Percentiles rank a stretch among this genome's conserved stretches.
phyloP scores from a whole-genome alignment of 2,797 vertebrate genomes.

The Tokudaia tokunoshimensis region DNA sequence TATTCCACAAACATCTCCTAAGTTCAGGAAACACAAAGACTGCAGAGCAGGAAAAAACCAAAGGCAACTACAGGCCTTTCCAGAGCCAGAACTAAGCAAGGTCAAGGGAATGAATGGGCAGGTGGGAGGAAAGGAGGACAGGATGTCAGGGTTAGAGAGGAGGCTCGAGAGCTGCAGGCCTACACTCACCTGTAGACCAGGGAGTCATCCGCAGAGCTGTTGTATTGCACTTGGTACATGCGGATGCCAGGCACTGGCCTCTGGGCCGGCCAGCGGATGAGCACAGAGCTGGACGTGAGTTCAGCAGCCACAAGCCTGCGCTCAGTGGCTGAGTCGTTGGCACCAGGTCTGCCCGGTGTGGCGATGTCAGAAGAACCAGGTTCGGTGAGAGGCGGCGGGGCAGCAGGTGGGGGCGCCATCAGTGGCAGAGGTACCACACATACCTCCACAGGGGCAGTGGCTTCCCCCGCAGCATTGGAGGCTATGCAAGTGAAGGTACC shows the following conservation, averaged over 20 bases:
- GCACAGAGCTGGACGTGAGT: constrained; percentile 93
- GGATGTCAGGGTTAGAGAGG: background rate
- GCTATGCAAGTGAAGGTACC: constrained; percentile 96
- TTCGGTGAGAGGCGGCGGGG: constrained; percentile 85
- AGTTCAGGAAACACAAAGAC: background rate
- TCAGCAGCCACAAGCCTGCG: constrained; percentile 92
- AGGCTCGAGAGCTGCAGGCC: background rate
- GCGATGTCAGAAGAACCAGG: constrained; percentile 95
- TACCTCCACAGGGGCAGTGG: constrained; percentile 93
- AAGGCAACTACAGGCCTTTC: background rate
- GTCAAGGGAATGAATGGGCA: background rate
- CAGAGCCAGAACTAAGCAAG: background rate
- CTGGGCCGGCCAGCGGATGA: constrained; percentile 96
- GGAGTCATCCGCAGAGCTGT: constrained; percentile 95
- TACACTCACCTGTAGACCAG: constrained; percentile 96
- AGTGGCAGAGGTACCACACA: constrained; percentile 94
- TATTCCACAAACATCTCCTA: background rate
- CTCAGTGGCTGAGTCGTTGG: constrained; percentile 91
- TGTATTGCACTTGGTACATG: constrained; percentile 99
- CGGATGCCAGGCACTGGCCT: constrained; percentile 95
- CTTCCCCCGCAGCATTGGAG: constrained; percentile 96
- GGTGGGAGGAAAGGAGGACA: background rate
- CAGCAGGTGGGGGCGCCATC: constrained; percentile 88
- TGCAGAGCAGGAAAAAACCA: background rate
- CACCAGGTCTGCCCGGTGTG: constrained; percentile 93